phyloP scores from a whole-genome alignment of 2,888 invertebrate species.

The Drosophila robusta region DNA sequence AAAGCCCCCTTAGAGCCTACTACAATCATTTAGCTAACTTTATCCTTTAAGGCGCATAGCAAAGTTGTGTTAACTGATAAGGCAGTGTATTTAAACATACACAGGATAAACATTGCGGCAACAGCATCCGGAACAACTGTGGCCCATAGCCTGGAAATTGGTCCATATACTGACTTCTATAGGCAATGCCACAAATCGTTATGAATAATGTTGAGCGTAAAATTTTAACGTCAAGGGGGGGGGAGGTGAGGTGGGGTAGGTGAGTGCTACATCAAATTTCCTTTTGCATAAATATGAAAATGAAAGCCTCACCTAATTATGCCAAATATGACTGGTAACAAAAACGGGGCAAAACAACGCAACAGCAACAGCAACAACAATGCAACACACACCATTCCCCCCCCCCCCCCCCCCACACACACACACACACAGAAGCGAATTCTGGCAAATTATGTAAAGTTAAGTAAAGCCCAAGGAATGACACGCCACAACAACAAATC shows the following conservation, averaged over 20 bases:
- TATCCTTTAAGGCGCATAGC: not conserved
- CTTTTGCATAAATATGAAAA: slow-evolving; percentile 57
- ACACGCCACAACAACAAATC: slow-evolving; percentile 29
- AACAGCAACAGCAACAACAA: slow-evolving; percentile 4
- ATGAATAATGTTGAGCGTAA: slow-evolving; percentile 61
- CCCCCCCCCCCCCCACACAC: slow-evolving; percentile 4
- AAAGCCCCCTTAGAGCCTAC: too few species aligned
- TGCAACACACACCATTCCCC: slow-evolving; percentile 2
- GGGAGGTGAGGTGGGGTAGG: not conserved
- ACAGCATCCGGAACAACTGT: slow-evolving; percentile 36
- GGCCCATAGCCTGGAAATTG: slow-evolving; percentile 20
- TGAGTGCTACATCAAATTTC: slow-evolving; percentile 49
- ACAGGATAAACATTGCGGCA: slow-evolving; percentile 38
- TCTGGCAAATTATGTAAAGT: slow-evolving; percentile 56
- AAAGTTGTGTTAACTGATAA: not conserved
- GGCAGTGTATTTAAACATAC: slow-evolving; percentile 24
- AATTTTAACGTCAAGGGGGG: slow-evolving; percentile 18
- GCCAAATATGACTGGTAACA: slow-evolving; percentile 46
- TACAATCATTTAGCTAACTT: too few species aligned
- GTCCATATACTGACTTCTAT: slow-evolving; percentile 27
- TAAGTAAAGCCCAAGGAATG: slow-evolving; percentile 45
- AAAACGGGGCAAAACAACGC: slow-evolving; percentile 15
- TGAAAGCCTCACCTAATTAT: slow-evolving; percentile 54
- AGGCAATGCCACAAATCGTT: slow-evolving; percentile 50
- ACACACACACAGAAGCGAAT: slow-evolving; percentile 30